These are phyloP conservation scores for Scaptomyza cyrtandrae DNA, from an alignment of 2,888 invertebrate genomes.

Conservation along the genomic window DNA sequence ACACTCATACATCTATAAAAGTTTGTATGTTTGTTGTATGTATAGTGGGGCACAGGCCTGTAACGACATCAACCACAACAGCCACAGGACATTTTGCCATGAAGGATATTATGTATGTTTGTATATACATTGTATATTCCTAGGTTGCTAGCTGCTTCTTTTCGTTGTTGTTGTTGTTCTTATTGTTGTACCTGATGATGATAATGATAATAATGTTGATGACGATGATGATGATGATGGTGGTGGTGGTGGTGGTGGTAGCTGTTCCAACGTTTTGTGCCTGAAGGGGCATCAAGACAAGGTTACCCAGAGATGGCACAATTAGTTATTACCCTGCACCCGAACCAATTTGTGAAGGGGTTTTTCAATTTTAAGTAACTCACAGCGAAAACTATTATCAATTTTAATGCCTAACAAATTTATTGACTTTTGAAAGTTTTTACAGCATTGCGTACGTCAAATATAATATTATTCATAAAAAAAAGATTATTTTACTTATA, in stretches of 20 bases:
- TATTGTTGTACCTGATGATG: conserved; percentile 4
- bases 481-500: too few relatives aligned
- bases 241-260: conserved; percentile 27
- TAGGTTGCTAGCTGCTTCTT: neutral
- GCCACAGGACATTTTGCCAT: conserved; percentile 76
- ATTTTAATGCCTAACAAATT: neutral
- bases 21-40: conserved; percentile 5
- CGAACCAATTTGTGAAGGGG: neutral
- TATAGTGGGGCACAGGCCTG: conserved; percentile 52
- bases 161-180: conserved; percentile 11
- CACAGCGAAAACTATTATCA: neutral
- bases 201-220: conserved; percentile 8
- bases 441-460: too few relatives aligned
- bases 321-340: conserved; percentile 38
- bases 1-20: conserved; percentile 4
- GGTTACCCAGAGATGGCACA: conserved; percentile 69
- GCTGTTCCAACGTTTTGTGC: conserved; percentile 44
- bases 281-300: conserved; percentile 63
- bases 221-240: conserved; percentile 16
- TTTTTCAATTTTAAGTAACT: neutral
- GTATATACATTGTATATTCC: conserved; percentile 19
- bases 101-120: conserved; percentile 68
- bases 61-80: conserved; percentile 68
- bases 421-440: too few relatives aligned
- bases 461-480: too few relatives aligned